phyloP scores from a whole-genome alignment of 2,797 vertebrate species.

The Notolabrus celidotus region DNA sequence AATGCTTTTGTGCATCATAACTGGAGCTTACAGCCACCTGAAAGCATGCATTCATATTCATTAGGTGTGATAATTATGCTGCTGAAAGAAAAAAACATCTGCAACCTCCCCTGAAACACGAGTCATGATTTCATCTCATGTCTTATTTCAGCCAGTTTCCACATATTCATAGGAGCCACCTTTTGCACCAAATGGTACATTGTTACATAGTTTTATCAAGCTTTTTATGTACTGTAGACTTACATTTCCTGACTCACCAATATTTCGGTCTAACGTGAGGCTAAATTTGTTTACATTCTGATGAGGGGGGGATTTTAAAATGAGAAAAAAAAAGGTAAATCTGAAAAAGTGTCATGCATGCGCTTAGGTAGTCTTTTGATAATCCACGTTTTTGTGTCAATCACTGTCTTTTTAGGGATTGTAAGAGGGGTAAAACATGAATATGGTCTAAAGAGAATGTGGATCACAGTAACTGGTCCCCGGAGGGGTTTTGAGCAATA shows the following conservation, averaged over 20 bases:
- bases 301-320: conserved; percentile 32
- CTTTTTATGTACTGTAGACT: conserved; percentile 44
- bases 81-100: conserved; percentile 41
- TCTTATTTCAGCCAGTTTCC: conserved; percentile 32
- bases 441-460: conserved; percentile 63
- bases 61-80: conserved; percentile 65
- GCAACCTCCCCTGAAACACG: conserved; percentile 41
- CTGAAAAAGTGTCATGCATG: conserved; percentile 75
- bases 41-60: conserved; percentile 76
- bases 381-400: conserved; percentile 77
- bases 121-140: conserved; percentile 39
- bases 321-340: conserved; percentile 18
- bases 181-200: conserved; percentile 55
- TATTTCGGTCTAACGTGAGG: conserved; percentile 45
- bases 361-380: conserved; percentile 77
- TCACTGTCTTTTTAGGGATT: conserved; percentile 77
- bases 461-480: conserved; percentile 62
- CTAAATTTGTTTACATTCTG: conserved; percentile 71
- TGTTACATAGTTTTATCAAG: conserved; percentile 41
- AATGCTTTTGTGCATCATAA: conserved; percentile 66
- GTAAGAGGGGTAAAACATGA: conserved; percentile 49
- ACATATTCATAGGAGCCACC: conserved; percentile 37
- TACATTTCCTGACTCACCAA: conserved; percentile 44
- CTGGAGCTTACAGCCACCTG: conserved; percentile 64
- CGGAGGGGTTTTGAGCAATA: conserved; percentile 73